Evolutionary conservation across 2,113 vertebrate genomes (phyloP).

Genomic region (Lonchura striata): DNA sequence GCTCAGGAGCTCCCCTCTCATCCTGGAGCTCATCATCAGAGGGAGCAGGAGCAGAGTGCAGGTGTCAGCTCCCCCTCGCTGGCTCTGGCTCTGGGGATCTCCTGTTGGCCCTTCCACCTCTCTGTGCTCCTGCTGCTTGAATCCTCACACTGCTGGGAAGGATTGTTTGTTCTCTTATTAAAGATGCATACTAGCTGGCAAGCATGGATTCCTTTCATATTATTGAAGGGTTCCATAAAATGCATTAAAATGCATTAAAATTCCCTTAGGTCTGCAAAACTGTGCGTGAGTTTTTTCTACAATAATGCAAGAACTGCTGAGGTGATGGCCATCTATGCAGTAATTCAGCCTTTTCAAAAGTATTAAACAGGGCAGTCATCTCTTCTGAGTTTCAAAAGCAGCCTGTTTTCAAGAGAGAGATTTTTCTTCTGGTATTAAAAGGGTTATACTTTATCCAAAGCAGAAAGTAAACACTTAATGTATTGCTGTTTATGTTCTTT

Average conservation of each 20-base stretch:
- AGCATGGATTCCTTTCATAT: neutral
- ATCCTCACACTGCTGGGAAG: neutral
- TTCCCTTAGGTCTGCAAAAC: neutral
- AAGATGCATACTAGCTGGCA: neutral
- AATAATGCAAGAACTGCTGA: neutral
- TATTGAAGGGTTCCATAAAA: neutral
- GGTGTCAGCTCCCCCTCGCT: neutral
- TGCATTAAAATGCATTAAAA: neutral
- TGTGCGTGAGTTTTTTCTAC: neutral
- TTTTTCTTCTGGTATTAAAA: neutral
- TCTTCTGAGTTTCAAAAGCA: neutral
- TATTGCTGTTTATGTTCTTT: neutral
- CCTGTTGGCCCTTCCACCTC: neutral
- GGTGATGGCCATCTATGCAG: neutral
- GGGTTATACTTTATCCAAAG: neutral
- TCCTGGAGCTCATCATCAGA: rapidly evolving
- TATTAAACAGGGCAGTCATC: neutral
- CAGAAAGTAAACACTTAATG: neutral
- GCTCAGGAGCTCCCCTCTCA: neutral
- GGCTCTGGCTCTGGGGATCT: neutral
- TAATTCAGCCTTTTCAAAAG: neutral
- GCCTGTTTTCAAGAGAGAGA: neutral
- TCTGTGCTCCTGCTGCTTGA: neutral
- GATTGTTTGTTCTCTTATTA: neutral
- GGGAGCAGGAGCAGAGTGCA: neutral